These are phyloP conservation scores for Scortum barcoo DNA, from an alignment of 2,113 vertebrate species.

Conservation along the genomic window DNA sequence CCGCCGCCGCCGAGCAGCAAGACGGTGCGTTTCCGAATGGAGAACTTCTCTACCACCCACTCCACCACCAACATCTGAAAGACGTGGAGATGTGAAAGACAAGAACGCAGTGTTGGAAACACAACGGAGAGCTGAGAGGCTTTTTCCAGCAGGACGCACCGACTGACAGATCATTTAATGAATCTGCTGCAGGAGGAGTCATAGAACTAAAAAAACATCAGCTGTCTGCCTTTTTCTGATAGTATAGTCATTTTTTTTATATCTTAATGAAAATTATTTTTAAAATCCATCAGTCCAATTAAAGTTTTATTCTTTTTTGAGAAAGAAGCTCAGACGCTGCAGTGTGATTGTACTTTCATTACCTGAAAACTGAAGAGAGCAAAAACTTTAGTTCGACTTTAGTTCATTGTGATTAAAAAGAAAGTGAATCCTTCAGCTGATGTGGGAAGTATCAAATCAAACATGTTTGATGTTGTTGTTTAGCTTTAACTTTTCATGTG, in stretches of 20 bases:
- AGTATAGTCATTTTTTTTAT: too few species aligned
- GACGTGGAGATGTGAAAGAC: not conserved
- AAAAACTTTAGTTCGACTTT: too few species aligned
- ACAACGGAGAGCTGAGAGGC: not conserved
- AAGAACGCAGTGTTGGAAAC: not conserved
- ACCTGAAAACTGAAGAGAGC: too few species aligned
- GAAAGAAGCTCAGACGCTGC: not conserved
- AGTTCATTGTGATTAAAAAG: too few species aligned
- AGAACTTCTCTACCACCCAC: conserved; percentile 86
- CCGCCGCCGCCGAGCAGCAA: conserved; percentile 47
- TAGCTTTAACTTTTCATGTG: not conserved
- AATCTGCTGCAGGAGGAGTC: not conserved
- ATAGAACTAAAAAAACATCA: not conserved
- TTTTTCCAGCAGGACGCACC: not conserved
- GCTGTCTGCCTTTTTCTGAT: too few species aligned
- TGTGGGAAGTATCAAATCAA: too few species aligned
- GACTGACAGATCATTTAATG: too few species aligned
- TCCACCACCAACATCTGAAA: conserved; percentile 78
- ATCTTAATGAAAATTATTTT: too few species aligned
- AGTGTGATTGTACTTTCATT: too few species aligned
- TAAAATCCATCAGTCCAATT: too few species aligned
- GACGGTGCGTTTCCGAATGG: conserved; percentile 80
- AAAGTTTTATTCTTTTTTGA: not conserved
- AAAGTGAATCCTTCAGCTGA: too few species aligned
- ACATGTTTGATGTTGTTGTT: not conserved